Base-by-base conservation (phyloP, 2,113 vertebrate genomes). In the Gnathonemus echidnorhynchus region DNA sequence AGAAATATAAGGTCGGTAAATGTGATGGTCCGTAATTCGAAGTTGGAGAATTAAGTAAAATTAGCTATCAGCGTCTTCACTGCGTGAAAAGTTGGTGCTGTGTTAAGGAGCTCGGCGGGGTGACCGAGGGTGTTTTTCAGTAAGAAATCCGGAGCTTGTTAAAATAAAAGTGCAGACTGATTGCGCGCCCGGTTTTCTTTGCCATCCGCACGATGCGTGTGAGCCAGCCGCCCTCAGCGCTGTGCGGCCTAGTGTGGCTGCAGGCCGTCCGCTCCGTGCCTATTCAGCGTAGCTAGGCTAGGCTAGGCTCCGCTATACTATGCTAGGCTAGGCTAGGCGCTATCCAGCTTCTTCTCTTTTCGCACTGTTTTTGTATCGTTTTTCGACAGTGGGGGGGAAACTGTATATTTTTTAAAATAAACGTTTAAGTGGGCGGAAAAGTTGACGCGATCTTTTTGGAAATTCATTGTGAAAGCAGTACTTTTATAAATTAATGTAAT, bases 201-300 rank as follows among this genome's bases (percentile, higher is more conserved):
- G 91, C 88, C 90, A n/a, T 87, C 91, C 21, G 39, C 84, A 31
- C 89, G 90, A 91, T 93, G 94, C 94, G 94, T 95, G 94, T 94
- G 93, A 93, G 94, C 93, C 90, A 94, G 94, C 92, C 39, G 35
- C 56, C 52, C 24, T 88, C 93, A 93, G 89, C 91, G 95, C 95
- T 95, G 95, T 95, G 95, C 92, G 96, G 96, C 96, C 96, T 96
- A 94, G 62, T 91, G 91, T 50, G 48, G 90, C 89, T 92, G 17
- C 87, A 93, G 93, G 93, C 93, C 92, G 86, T 58, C 1, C 88
- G 31, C 46, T 74, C 48, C 42, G 1, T 11, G 21, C 13, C 48
- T 89, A 89, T 42, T 52, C 45, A 53, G 52, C 84, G 39, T 77
- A 27, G 80, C 90, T 92, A 56, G 53, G 53, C 53, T 56, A 56